These are phyloP conservation scores for Muscidifurax raptorellus DNA, from an alignment of 1,140 invertebrate genomes.

Conservation along the genomic window DNA sequence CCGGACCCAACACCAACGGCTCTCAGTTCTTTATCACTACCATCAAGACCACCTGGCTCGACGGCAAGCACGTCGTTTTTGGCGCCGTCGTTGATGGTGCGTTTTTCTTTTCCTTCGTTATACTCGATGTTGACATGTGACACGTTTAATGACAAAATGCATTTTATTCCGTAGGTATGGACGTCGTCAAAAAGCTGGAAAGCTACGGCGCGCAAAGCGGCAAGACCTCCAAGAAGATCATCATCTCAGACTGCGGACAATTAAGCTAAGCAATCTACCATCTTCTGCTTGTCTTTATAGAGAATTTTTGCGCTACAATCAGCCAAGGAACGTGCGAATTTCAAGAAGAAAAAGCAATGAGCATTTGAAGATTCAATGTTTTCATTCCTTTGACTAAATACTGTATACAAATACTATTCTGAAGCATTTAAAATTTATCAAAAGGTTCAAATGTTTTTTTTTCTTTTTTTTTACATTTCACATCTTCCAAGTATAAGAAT, in stretches of 20 bases:
- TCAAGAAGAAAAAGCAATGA: conserved; percentile 29
- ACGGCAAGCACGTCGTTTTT: conserved; percentile 92
- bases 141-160: too few relatives aligned
- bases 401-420: conserved; percentile 38
- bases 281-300: conserved; percentile 16
- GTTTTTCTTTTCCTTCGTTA: neutral
- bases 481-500: conserved; percentile 47
- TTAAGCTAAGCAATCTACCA: conserved; percentile 68
- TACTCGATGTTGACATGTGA: too few relatives aligned
- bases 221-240: conserved; percentile 88
- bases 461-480: conserved; percentile 48
- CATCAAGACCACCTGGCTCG: conserved; percentile 87
- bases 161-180: conserved; percentile 78
- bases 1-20: conserved; percentile 87
- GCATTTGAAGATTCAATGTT: conserved; percentile 29
- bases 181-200: conserved; percentile 89
- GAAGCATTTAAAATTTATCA: conserved; percentile 42
- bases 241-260: conserved; percentile 89
- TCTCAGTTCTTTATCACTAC: conserved; percentile 92
- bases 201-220: conserved; percentile 87
- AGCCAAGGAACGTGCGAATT: neutral
- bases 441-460: conserved; percentile 33
- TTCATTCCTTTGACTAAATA: conserved; percentile 22
- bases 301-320: conserved; percentile 15
- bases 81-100: conserved; percentile 83